Conservation (phyloP, 2,888 invertebrate genomes). For the Habroteleia sp. region DNA sequence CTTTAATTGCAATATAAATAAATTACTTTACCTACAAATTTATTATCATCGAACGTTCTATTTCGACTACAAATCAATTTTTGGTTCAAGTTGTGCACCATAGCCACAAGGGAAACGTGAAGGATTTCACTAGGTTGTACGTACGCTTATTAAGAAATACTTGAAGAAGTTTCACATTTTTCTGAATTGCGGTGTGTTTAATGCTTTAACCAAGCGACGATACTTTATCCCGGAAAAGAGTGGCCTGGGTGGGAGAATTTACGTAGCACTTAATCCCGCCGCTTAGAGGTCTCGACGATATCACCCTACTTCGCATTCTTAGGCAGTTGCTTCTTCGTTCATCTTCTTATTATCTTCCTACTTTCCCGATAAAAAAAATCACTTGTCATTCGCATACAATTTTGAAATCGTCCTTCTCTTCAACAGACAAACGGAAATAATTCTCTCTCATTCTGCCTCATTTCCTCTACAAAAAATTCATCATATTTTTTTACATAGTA, state of each 20-base stretch:
- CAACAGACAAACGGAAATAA: no score
- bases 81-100: no score
- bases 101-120: conserved; percentile 9
- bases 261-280: conserved; percentile 80
- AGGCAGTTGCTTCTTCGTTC: conserved; percentile 52
- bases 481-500: neutral
- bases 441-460: no score
- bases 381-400: conserved; percentile 28
- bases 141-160: conserved; percentile 52
- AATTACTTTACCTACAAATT: no score
- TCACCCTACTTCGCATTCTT: conserved; percentile 73
- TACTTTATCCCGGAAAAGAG: conserved; percentile 74
- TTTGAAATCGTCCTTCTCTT: neutral
- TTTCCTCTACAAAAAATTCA: no score
- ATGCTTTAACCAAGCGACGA: conserved; percentile 68
- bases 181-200: conserved; percentile 58
- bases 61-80: no score
- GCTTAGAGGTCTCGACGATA: conserved; percentile 76
- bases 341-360: conserved; percentile 42
- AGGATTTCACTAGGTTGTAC: conserved; percentile 30
- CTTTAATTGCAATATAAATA: no score
- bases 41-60: no score
- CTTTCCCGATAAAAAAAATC: conserved; percentile 31
- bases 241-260: conserved; percentile 74
- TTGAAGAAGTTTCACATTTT: conserved; percentile 56